phyloP scores from a whole-genome alignment of 1,140 invertebrate genomes.

The Drosophila insularis region DNA sequence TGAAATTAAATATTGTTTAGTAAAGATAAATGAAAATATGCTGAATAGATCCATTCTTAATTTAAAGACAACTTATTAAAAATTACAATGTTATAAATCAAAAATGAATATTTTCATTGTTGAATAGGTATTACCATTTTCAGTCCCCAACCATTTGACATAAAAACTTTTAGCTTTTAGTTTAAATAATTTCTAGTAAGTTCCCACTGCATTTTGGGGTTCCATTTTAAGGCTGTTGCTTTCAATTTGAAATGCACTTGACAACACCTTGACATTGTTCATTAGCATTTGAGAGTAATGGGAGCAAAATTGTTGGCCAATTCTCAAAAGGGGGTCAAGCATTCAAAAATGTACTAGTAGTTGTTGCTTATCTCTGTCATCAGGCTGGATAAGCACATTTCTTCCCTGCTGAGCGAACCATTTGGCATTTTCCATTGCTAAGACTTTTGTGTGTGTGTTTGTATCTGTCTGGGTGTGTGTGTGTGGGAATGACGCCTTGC shows the following conservation, averaged over 20 bases:
- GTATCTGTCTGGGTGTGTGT: not conserved
- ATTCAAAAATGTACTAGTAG: constrained; percentile 37
- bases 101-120: too few relatives aligned
- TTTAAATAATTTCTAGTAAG: too few relatives aligned
- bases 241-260: constrained; percentile 61
- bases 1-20: too few relatives aligned
- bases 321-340: constrained; percentile 36
- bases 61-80: too few relatives aligned
- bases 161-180: too few relatives aligned
- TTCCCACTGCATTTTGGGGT: too few relatives aligned
- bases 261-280: constrained; percentile 77
- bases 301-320: constrained; percentile 34
- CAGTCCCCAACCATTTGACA: too few relatives aligned
- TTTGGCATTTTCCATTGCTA: constrained; percentile 10
- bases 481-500: constrained; percentile 23
- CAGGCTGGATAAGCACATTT: constrained; percentile 20
- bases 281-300: constrained; percentile 48
- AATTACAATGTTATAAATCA: too few relatives aligned
- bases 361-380: constrained; percentile 47
- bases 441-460: constrained; percentile 14
- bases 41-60: too few relatives aligned
- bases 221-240: constrained; percentile 24
- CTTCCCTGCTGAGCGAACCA: constrained; percentile 29
- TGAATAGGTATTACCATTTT: too few relatives aligned
- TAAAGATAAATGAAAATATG: too few relatives aligned